These are phyloP conservation scores for Alcedo atthis DNA, from an alignment of 2,797 vertebrate species.

Conservation along the genomic window DNA sequence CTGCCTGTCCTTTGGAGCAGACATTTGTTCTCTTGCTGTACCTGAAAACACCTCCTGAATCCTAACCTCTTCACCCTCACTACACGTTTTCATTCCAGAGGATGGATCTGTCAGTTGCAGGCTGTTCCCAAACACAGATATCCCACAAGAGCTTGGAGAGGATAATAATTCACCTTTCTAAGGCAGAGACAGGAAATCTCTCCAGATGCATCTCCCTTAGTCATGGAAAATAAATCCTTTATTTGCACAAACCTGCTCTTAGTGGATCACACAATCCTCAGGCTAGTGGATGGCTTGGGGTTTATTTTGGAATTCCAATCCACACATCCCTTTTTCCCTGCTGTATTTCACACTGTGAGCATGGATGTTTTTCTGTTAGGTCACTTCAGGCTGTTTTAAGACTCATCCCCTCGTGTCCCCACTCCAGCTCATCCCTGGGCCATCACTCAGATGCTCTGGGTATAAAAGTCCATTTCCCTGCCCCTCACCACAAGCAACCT, in stretches of 20 bases:
- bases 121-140: background rate
- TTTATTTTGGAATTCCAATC: background rate
- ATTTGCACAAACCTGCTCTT: background rate
- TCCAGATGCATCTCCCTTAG: background rate
- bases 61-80: background rate
- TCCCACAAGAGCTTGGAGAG: background rate
- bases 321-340: background rate
- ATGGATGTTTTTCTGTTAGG: background rate
- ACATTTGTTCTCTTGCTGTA: background rate
- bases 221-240: background rate
- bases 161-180: background rate
- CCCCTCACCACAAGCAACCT: fast-evolving
- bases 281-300: background rate
- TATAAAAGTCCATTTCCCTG: background rate
- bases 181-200: background rate
- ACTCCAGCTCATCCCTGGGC: background rate
- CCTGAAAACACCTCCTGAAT: background rate
- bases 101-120: background rate
- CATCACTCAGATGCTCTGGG: background rate
- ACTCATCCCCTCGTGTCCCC: background rate
- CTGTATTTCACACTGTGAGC: background rate
- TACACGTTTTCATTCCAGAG: background rate
- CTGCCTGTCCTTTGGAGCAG: background rate
- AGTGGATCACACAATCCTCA: background rate
- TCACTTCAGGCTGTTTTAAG: background rate